Percentiles rank a stretch among this genome's conserved stretches.
These are phyloP conservation scores for Apodemia hepburni DNA, from an alignment of 2,888 invertebrate genomes.

Conservation along the genomic window DNA sequence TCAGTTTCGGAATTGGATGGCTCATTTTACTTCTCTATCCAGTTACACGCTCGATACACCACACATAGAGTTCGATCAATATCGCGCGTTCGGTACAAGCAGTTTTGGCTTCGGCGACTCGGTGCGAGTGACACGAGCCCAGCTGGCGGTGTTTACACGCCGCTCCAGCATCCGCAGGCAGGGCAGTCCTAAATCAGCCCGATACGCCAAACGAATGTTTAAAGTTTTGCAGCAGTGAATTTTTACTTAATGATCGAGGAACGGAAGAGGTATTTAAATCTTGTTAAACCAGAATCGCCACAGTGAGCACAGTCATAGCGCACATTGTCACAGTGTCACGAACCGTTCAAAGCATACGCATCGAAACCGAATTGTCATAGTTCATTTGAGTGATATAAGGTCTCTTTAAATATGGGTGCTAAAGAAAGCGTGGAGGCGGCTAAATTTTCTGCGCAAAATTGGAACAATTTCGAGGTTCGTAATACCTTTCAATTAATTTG, in stretches of 20 bases:
- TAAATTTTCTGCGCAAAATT: constrained; percentile 90
- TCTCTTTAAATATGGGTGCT: constrained; percentile 85
- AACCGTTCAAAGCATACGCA: constrained; percentile 66
- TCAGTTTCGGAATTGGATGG: too few species aligned
- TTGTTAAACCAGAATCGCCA: constrained; percentile 61
- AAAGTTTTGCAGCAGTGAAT: constrained; percentile 74
- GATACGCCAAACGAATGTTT: constrained; percentile 67
- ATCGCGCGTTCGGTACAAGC: constrained; percentile 37
- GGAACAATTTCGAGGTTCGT: constrained; percentile 90
- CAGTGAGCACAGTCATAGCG: constrained; percentile 65
- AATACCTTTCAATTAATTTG: constrained; percentile 74
- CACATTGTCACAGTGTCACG: constrained; percentile 65
- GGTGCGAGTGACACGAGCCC: constrained; percentile 37
- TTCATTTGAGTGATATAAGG: constrained; percentile 73
- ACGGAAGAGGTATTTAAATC: constrained; percentile 72
- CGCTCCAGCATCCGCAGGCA: constrained; percentile 51
- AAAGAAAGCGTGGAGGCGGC: constrained; percentile 91
- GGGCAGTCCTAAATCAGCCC: constrained; percentile 46
- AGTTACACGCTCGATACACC: too few species aligned
- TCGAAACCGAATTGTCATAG: constrained; percentile 69
- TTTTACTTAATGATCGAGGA: constrained; percentile 67
- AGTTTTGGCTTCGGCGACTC: constrained; percentile 39
- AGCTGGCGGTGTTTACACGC: constrained; percentile 75
- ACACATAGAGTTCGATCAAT: too few species aligned
- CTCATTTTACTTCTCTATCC: too few species aligned